phyloP scores from a whole-genome alignment of 2,113 vertebrate species.

The Brachypodius melanocephalos region DNA sequence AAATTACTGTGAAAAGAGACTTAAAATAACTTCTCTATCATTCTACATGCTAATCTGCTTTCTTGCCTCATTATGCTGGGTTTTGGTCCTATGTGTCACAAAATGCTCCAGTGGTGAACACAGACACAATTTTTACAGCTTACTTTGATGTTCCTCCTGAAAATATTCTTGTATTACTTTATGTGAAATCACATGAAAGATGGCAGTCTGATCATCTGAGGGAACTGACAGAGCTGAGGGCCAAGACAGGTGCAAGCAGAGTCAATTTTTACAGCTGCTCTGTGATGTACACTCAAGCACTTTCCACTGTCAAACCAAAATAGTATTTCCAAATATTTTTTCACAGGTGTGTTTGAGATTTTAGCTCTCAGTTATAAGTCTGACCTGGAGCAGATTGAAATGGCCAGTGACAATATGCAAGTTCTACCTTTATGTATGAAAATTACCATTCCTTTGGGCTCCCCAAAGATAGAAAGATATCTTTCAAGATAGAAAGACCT shows the following conservation, averaged over 20 bases:
- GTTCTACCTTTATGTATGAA: background rate
- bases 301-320: background rate
- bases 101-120: background rate
- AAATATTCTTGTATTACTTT: background rate
- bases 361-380: background rate
- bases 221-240: background rate
- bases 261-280: slow-evolving; percentile 4
- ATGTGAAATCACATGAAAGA: background rate
- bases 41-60: background rate
- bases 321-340: slow-evolving; percentile 5
- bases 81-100: background rate
- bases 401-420: background rate
- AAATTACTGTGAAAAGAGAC: background rate
- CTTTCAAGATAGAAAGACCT: background rate
- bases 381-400: slow-evolving; percentile 1
- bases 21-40: background rate
- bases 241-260: background rate
- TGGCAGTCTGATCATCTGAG: background rate
- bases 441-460: background rate
- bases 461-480: background rate
- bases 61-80: background rate
- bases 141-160: background rate
- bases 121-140: background rate
- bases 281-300: background rate
- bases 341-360: background rate